Base-by-base conservation (phyloP, 2,113 vertebrate species). In the Pterocles burchelli region DNA sequence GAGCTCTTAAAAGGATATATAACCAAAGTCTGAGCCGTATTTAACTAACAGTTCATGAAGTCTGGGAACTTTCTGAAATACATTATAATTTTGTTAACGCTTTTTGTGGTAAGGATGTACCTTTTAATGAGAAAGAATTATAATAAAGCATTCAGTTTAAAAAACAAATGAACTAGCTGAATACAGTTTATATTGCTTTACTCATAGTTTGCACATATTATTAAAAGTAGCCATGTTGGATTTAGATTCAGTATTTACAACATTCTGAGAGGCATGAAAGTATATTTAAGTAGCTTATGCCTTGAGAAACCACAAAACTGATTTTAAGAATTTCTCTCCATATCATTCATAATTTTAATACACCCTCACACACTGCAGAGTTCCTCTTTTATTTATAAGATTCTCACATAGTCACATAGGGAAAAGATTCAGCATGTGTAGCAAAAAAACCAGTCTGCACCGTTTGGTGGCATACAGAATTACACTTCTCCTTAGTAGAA, bases 61-160 rank as follows among this genome's bases (percentile, higher is more conserved):
- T 90, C 81, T 94, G 74, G 43, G 90, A 96, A 80, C 33, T 72
- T 96, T 66, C 38, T 80, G 31, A 96, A 94, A 93, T 70, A 66
- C 20, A 61, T 13, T 61, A 85, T 73, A 17, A 74, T 90, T 89
- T 89, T 81, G 62, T 73, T 59, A 91, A 85, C 19, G 2, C 49
- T 96, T 94, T 68, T 17, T 76, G 58, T 62, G 41, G 29, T 61
- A 62, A 79, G n/a, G 36, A 79, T 14, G 20, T 51, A 72, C 3
- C 13, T 73, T 95, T 94, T 86, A 72, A 92, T 82, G 55, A 48
- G 74, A 54, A 63, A 71, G 26, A 87, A 46, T 43, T 2, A 63
- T 45, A 79, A 87, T 52, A 52, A 87, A 75, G 4, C 33, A 55
- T 87, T 92, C 45, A 29, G 6, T 85, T 90, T 13, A 9, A 24